Evolutionary conservation across 2,888 invertebrate genomes (phyloP), one percentile per base, ranked within the genome.

Genomic region (Reticulitermes lucifugus): DNA sequence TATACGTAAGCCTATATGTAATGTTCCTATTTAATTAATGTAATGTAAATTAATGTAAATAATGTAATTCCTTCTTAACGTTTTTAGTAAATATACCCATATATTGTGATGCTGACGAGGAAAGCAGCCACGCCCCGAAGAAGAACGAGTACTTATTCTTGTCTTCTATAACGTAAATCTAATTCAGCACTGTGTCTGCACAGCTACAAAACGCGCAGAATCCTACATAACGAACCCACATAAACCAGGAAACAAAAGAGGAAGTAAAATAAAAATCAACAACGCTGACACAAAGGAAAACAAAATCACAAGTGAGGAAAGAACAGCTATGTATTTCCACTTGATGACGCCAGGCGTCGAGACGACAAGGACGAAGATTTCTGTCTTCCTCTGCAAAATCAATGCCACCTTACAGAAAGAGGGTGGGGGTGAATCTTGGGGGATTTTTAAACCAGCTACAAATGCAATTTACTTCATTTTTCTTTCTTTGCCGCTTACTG

Each of bases 231-330:
- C 73, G 73, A 73, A 73, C 73, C 3, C 35, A 73, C 29, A 35
- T 35, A 14, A 55, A 14, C 4, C 55, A 55, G 18, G 25, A 65
- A 41, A 41, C 29, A 73, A 21, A 41, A 73, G 73, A 29, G 29
- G 29, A 71, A 9, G 46, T 73, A 73, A 73, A 73, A 73, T 41
- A 73, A 73, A 71, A 71, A 71, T 71, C 71, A 71, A 71, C 71
- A 71, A 29, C 14, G 29, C 35, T 29, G 71, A 71, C 29, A 71
- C 35, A 29, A 60, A 71, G 25, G 71, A 71, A 71, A 71, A 71
- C 29, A 71, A 29, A 71, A 71, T 71, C 29, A 18, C 71, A 18
- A 35, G 9, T 14, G 71, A 71, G 71, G 71, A 29, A 71, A 7
- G 9, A 71, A 71, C 71, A 70, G n/a, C 70, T 18, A 70, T 25